phyloP scores from a whole-genome alignment of 2,113 vertebrate genomes.

The Alaudala cheleensis region DNA sequence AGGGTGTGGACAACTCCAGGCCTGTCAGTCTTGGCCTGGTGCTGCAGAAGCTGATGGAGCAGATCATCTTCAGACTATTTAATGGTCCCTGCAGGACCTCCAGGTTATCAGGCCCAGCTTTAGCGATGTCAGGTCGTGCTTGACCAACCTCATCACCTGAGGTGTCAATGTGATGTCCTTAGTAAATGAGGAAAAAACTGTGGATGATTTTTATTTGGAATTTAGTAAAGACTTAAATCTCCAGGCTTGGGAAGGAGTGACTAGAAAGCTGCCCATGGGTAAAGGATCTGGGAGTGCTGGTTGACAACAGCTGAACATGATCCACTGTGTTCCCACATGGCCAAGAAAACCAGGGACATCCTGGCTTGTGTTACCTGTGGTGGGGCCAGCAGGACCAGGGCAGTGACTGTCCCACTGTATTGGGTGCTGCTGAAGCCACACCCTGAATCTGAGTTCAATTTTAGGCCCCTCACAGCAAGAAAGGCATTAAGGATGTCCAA shows the following conservation, averaged over 20 bases:
- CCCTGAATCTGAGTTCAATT: neutral
- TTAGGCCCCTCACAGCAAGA: neutral
- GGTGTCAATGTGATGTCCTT: neutral
- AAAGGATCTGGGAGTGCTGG: neutral
- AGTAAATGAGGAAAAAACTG: neutral
- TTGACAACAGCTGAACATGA: neutral
- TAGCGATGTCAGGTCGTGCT: neutral
- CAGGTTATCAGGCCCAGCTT: neutral
- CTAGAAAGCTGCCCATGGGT: neutral
- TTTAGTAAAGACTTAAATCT: neutral
- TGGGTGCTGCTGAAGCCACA: neutral
- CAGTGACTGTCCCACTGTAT: neutral
- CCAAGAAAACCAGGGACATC: neutral
- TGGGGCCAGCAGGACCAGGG: neutral
- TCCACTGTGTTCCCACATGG: neutral
- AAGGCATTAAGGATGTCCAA: neutral
- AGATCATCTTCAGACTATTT: neutral
- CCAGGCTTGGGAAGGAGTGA: neutral
- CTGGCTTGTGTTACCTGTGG: neutral
- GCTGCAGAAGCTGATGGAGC: neutral
- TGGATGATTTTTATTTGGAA: neutral
- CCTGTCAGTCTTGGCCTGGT: fast-evolving
- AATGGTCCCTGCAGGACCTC: neutral
- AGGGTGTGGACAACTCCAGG: neutral
- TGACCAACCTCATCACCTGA: neutral